phyloP scores from a whole-genome alignment of 64 coral and sea anemone species.

The Pocillopora damicornis region DNA sequence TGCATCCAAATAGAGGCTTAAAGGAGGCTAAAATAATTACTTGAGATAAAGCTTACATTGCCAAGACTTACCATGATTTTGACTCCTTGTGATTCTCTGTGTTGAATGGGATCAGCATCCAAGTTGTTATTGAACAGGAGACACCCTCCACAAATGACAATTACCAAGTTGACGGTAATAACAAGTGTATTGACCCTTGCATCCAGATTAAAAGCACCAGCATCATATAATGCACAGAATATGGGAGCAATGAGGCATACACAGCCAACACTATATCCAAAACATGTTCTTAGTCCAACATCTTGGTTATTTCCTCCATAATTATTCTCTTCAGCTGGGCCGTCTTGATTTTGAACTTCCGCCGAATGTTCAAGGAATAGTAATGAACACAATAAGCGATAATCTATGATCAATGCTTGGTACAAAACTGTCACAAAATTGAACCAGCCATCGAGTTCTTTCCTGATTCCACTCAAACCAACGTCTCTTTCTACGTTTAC shows the following conservation, averaged over 20 bases:
- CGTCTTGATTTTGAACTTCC: neutral
- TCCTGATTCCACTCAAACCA: neutral
- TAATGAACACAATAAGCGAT: conserved; percentile 62
- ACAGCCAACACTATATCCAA: neutral
- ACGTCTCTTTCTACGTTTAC: conserved; percentile 44
- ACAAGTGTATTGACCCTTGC: neutral
- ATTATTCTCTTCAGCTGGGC: neutral
- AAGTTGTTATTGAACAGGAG: neutral
- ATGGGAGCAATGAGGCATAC: neutral
- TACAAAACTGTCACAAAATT: conserved; percentile 38
- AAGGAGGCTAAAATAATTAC: too few species aligned
- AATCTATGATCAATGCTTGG: conserved; percentile 74
- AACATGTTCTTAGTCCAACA: neutral
- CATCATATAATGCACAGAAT: neutral
- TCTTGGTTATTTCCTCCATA: neutral
- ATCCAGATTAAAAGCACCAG: neutral
- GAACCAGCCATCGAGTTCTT: conserved; percentile 25
- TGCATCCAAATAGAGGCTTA: neutral
- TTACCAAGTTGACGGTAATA: neutral
- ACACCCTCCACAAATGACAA: neutral
- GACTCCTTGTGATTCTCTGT: neutral
- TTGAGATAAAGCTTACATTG: too few species aligned
- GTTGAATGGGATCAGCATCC: neutral
- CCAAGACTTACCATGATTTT: conserved; percentile 21
- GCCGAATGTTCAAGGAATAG: conserved; percentile 70